phyloP scores from a whole-genome alignment of 2,888 invertebrate genomes.

The Ectemnius continuus region DNA sequence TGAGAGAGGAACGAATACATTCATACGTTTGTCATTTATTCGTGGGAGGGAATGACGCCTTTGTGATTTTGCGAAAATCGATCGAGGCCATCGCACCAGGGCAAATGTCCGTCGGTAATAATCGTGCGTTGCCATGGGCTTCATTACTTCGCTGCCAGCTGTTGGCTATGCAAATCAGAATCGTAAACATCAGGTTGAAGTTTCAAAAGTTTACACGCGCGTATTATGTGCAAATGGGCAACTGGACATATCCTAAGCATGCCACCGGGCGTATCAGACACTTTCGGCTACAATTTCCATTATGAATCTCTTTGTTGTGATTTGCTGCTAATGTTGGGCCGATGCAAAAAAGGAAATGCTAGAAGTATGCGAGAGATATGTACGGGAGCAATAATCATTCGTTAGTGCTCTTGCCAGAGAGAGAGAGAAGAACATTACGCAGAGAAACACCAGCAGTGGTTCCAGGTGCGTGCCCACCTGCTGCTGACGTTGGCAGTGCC shows the following conservation, averaged over 20 bases:
- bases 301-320: no score
- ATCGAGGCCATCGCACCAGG: constrained; percentile 26
- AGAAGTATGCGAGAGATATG: constrained; percentile 7
- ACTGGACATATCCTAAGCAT: no score
- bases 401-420: constrained; percentile 36
- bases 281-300: no score
- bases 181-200: constrained; percentile 49
- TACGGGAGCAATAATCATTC: constrained; percentile 31
- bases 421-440: constrained; percentile 45
- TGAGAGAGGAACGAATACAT: not conserved
- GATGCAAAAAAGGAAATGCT: constrained; percentile 7
- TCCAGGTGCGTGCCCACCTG: constrained; percentile 74
- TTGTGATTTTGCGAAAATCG: constrained; percentile 41
- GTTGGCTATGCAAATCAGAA: constrained; percentile 51
- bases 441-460: constrained; percentile 28
- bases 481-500: constrained; percentile 55
- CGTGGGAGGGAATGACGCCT: constrained; percentile 15
- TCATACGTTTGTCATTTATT: not conserved
- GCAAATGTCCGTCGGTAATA: constrained; percentile 36
- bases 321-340: not conserved
- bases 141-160: constrained; percentile 63
- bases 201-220: constrained; percentile 28
- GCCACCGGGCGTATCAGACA: no score
- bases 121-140: constrained; percentile 35
- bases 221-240: not conserved